Evolutionary conservation across 2,888 invertebrate species (phyloP).

Genomic region (Drosophila anceps): DNA sequence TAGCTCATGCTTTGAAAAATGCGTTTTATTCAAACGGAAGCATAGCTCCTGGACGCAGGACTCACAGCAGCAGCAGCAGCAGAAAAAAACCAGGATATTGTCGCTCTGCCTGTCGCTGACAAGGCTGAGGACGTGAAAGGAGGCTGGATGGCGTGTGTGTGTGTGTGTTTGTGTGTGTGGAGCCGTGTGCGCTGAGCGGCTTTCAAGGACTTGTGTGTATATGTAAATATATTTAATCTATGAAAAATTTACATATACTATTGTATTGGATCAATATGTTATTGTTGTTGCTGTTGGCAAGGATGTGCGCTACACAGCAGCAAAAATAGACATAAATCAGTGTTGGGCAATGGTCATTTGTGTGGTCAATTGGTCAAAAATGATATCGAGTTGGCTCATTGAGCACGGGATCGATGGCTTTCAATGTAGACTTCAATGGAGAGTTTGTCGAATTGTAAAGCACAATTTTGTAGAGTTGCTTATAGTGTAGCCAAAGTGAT

Average conservation of each 20-base stretch:
- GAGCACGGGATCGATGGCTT: background rate
- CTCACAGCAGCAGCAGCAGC: conserved; percentile 12
- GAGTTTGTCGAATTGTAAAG: background rate
- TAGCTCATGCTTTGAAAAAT: conserved; percentile 69
- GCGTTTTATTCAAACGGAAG: conserved; percentile 73
- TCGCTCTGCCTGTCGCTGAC: conserved; percentile 37
- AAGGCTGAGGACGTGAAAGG: background rate
- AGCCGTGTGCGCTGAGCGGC: conserved; percentile 28
- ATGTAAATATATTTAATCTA: conserved; percentile 56
- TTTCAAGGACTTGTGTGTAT: conserved; percentile 53
- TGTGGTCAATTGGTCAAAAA: conserved; percentile 31
- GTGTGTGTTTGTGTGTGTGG: background rate
- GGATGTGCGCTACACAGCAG: conserved; percentile 16
- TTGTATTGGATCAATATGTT: conserved; percentile 61
- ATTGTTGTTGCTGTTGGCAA: conserved; percentile 11
- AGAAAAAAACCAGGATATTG: conserved; percentile 23
- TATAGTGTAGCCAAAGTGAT: background rate
- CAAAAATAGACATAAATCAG: conserved; percentile 37
- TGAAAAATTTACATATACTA: conserved; percentile 60
- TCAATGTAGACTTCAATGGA: conserved; percentile 17
- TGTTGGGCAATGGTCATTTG: conserved; percentile 21
- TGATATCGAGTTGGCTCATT: background rate
- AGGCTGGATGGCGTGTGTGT: background rate
- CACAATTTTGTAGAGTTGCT: background rate
- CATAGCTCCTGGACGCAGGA: conserved; percentile 59